phyloP scores from a whole-genome alignment of 2,888 invertebrate genomes.

The Temnothorax ravouxi region DNA sequence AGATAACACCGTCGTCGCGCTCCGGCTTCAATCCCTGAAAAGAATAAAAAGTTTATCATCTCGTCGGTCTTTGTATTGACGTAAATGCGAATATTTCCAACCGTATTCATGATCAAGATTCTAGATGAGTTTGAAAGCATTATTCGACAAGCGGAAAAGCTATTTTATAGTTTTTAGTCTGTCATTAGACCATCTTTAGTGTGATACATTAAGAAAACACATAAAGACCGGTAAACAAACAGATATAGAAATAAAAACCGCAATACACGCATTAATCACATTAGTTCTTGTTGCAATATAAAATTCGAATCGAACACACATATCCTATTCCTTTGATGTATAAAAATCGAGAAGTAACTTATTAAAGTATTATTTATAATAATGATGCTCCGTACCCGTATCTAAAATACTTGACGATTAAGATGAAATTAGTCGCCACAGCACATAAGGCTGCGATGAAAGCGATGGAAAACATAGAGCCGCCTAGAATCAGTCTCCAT shows the following conservation, averaged over 20 bases:
- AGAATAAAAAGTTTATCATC: constrained; percentile 20
- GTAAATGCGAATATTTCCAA: background rate
- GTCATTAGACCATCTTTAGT: no score
- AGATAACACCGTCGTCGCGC: constrained; percentile 30
- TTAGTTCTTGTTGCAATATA: no score
- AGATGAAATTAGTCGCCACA: constrained; percentile 59
- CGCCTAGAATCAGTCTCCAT: constrained; percentile 75
- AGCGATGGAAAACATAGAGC: constrained; percentile 68
- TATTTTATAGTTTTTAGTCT: no score
- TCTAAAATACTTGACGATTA: constrained; percentile 69
- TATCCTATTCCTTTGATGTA: no score
- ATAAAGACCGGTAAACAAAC: no score
- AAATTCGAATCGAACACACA: no score
- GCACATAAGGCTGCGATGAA: constrained; percentile 70
- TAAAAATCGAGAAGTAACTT: no score
- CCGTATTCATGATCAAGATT: constrained; percentile 3
- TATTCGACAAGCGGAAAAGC: background rate
- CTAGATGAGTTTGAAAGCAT: background rate
- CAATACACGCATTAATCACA: no score
- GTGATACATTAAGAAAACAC: no score
- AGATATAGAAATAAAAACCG: no score
- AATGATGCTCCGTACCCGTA: constrained; percentile 30
- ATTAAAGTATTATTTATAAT: background rate
- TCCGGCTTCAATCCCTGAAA: constrained; percentile 38
- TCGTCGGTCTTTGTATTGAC: constrained; percentile 9